Evolutionary conservation across 2,888 invertebrate species (phyloP).

Genomic region (Chalcosyrphus nemorum): DNA sequence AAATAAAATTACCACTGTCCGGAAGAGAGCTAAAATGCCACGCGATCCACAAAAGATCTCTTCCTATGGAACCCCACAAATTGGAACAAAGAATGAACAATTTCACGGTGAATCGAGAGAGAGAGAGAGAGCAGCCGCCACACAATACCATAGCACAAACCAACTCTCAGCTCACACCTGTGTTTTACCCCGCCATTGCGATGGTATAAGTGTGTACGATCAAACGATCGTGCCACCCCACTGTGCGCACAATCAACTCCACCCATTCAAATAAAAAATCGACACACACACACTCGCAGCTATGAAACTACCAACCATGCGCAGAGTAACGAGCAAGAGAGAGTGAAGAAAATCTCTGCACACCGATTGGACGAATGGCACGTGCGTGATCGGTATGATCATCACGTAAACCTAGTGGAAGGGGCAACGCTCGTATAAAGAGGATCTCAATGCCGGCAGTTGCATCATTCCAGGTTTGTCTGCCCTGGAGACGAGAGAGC

Average conservation of each 20-base stretch:
- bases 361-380: slow-evolving; percentile 72
- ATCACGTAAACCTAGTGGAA: slow-evolving; percentile 60
- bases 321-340: slow-evolving; percentile 27
- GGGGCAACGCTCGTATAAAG: slow-evolving; percentile 73
- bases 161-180: slow-evolving; percentile 58
- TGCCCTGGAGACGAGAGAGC: slow-evolving; percentile 75
- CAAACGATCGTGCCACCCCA: slow-evolving; percentile 38
- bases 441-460: slow-evolving; percentile 65
- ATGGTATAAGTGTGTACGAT: slow-evolving; percentile 33
- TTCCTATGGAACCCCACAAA: slow-evolving; percentile 49
- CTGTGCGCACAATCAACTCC: slow-evolving; percentile 59
- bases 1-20: slow-evolving; percentile 29
- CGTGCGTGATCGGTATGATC: slow-evolving; percentile 64
- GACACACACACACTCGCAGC: slow-evolving; percentile 12
- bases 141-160: too few relatives aligned
- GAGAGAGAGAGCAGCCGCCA: slow-evolving; percentile 45
- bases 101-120: slow-evolving; percentile 48
- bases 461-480: slow-evolving; percentile 74
- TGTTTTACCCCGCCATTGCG: slow-evolving; percentile 53
- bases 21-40: slow-evolving; percentile 48
- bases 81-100: slow-evolving; percentile 60
- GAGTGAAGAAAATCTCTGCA: slow-evolving; percentile 57
- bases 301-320: not conserved
- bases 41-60: slow-evolving; percentile 67
- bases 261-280: slow-evolving; percentile 61